Evolutionary conservation across 2,797 vertebrate genomes (phyloP).

Genomic region (Lithobates pipiens): DNA sequence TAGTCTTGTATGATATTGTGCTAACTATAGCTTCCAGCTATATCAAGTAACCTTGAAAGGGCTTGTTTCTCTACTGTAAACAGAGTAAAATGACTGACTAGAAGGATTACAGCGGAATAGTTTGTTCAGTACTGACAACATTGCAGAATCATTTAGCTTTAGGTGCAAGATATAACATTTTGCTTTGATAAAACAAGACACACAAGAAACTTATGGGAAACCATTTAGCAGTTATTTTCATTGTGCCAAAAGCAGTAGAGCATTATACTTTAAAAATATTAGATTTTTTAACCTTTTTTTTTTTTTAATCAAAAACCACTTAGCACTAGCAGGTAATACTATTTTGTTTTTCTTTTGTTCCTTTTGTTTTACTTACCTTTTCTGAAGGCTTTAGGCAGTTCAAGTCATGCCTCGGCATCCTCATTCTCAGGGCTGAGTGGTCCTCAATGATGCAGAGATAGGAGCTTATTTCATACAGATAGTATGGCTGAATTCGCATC

Average conservation of each 20-base stretch:
- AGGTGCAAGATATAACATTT: slow-evolving; percentile 20
- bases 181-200: slow-evolving; percentile 25
- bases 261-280: too few species aligned
- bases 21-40: slow-evolving; percentile 30
- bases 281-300: too few species aligned
- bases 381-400: too few species aligned
- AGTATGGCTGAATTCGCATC: too few species aligned
- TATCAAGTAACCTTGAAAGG: slow-evolving; percentile 42
- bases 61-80: slow-evolving; percentile 40
- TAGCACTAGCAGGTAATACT: too few species aligned
- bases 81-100: slow-evolving; percentile 54
- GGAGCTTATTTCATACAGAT: too few species aligned
- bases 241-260: background rate
- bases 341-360: too few species aligned
- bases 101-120: slow-evolving; percentile 29
- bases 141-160: slow-evolving; percentile 50
- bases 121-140: slow-evolving; percentile 40
- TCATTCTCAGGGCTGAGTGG: too few species aligned
- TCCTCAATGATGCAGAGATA: too few species aligned
- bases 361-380: too few species aligned
- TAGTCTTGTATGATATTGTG: slow-evolving; percentile 14
- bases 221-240: background rate
- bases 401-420: too few species aligned
- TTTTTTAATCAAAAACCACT: too few species aligned
- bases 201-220: slow-evolving; percentile 12